Conservation (phyloP, 1,140 invertebrate species). For the Aphelinus atriplicis region DNA sequence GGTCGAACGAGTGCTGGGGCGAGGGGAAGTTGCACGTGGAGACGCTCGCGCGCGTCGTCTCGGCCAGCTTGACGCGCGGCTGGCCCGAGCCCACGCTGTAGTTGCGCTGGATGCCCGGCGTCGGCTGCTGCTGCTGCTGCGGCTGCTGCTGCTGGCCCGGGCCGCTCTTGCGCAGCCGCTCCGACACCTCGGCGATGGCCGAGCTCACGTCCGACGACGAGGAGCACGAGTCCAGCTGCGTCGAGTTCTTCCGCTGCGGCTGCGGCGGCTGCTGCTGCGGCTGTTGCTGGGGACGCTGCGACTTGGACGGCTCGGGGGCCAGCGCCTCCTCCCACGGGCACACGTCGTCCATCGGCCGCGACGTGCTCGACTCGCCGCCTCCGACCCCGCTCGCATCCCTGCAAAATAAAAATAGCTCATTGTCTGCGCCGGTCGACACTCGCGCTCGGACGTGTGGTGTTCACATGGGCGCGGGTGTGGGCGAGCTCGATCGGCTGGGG, state of each 20-base stretch:
- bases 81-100: slow-evolving; percentile 44
- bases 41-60: slow-evolving; percentile 55
- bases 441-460: too few species aligned
- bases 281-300: slow-evolving; percentile 45
- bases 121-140: slow-evolving; percentile 35
- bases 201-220: slow-evolving; percentile 79
- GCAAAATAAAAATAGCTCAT: background rate
- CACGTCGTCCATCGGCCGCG: slow-evolving; percentile 70
- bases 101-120: slow-evolving; percentile 59
- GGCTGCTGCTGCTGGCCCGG: background rate
- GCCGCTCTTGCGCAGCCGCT: slow-evolving; percentile 71
- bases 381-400: slow-evolving; percentile 61
- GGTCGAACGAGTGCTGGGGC: slow-evolving; percentile 58
- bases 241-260: slow-evolving; percentile 66
- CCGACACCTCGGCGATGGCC: slow-evolving; percentile 70
- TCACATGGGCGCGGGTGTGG: too few species aligned
- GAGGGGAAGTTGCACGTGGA: slow-evolving; percentile 58
- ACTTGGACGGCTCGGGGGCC: slow-evolving; percentile 45
- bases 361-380: slow-evolving; percentile 48
- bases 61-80: slow-evolving; percentile 49
- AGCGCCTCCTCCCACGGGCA: slow-evolving; percentile 71
- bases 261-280: slow-evolving; percentile 46
- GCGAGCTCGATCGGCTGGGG: too few species aligned
- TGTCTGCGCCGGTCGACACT: too few species aligned
- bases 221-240: slow-evolving; percentile 69